Base-by-base conservation (phyloP, 2,888 invertebrate species). In the Diarsia brunnea region DNA sequence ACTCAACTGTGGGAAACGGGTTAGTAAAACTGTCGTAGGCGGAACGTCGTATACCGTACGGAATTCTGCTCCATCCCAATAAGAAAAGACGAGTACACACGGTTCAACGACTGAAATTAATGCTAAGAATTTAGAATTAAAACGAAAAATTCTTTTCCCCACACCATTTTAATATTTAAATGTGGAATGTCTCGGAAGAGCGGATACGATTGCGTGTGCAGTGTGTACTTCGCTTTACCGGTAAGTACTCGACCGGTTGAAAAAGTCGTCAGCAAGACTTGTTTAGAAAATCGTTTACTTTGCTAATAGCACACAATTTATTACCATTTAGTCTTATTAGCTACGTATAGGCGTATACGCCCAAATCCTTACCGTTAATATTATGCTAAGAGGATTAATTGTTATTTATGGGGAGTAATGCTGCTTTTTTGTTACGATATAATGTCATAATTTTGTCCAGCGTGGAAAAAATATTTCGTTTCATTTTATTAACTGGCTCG, bases 351-450 rank as follows among this genome's bases (percentile, higher is more conserved):
- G 47, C 55, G 24, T 75, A 91, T 90, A 88, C 90, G 89, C 87
- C 90, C 88, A 89, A 92, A 93, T 92, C 92, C 91, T 94, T 92
- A 94, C 90, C 92, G 90, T 92, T 91, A 85, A 91, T 89, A 90
- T 94, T 92, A 93, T 92, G 92, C 86, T 93, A 95, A 96, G 95
- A 92, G 94, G 95, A 95, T 95, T 95, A 95, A 85, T 86, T 87
- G 87, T 92, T 91, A 95, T 94, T 94, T 94, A 93, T 93, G 91
- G 87, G 89, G 89, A 87, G 88, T 91, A 92, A 93, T 89, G 90
- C 89, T 89, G 89, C 89, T 87, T 90, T 90, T 88, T 90, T 89
- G 92, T 91, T 89, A 92, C 89, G 43, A 90, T 90, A 67, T 92
- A 92, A 91, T 91, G 90, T 90, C 88, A 90, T 92, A 90, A 91